Conservation (phyloP, 2,888 invertebrate genomes). For the Phyllotreta striolata region DNA sequence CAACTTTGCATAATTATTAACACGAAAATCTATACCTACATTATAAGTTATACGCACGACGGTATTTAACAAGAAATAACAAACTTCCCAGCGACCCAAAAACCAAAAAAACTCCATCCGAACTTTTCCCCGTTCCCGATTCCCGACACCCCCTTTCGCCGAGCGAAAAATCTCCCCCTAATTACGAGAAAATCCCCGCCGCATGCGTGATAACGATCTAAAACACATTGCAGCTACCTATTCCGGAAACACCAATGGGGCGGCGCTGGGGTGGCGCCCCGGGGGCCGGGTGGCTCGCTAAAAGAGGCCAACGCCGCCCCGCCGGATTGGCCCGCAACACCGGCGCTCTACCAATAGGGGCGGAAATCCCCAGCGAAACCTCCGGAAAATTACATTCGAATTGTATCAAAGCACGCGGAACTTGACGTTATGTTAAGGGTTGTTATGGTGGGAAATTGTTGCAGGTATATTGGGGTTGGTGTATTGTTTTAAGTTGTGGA, state of each 20-base stretch:
- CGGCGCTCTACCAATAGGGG: constrained; percentile 51
- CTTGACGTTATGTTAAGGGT: background rate
- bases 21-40: too few species aligned
- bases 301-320: constrained; percentile 56
- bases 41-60: too few species aligned
- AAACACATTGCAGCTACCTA: constrained; percentile 51
- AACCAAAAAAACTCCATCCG: too few species aligned
- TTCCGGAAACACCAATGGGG: constrained; percentile 58
- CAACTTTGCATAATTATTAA: too few species aligned
- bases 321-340: constrained; percentile 56
- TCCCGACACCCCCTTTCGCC: background rate
- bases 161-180: constrained; percentile 14
- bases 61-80: too few species aligned
- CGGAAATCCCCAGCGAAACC: background rate
- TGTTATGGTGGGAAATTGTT: constrained; percentile 1
- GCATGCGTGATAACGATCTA: constrained; percentile 53
- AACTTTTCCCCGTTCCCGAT: background rate
- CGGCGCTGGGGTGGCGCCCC: constrained; percentile 42
- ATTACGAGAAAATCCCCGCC: constrained; percentile 34
- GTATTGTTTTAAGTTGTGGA: background rate
- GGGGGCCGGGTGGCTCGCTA: constrained; percentile 41
- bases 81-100: background rate
- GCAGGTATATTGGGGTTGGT: constrained; percentile 1
- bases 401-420: background rate
- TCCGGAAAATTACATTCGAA: background rate